Percentiles rank a stretch among this genome's conserved stretches.
These are phyloP conservation scores for Ylistrum balloti DNA, from an alignment of 1,140 invertebrate species.

Conservation along the genomic window DNA sequence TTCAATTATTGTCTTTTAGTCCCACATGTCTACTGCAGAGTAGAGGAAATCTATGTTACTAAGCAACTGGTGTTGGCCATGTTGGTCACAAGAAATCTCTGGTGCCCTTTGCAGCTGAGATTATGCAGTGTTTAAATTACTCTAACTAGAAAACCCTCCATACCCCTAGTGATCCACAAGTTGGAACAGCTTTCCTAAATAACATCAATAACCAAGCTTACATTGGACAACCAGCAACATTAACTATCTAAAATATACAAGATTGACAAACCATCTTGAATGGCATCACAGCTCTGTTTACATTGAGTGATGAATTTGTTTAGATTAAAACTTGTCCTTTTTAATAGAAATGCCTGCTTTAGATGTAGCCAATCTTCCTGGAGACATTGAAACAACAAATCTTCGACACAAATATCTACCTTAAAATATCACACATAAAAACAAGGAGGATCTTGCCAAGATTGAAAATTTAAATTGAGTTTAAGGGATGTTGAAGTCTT, in stretches of 20 bases:
- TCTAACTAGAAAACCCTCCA: not conserved
- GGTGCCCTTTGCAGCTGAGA: not conserved
- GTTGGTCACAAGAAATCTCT: conserved; percentile 17
- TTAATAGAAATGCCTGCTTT: not conserved
- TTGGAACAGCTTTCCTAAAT: not conserved
- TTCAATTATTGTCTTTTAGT: conserved; percentile 34
- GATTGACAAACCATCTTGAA: not conserved
- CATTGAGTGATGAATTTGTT: not conserved
- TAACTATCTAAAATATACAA: not conserved
- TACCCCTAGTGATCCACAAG: not conserved
- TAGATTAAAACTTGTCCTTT: conserved; percentile 14
- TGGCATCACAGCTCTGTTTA: conserved; percentile 10
- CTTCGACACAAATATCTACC: not conserved
- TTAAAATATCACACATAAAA: not conserved
- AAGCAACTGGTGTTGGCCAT: not conserved
- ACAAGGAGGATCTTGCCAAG: not conserved
- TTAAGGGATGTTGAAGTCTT: not conserved
- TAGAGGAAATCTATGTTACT: not conserved
- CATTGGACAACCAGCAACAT: not conserved
- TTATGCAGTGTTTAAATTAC: not conserved
- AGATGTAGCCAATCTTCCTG: not conserved
- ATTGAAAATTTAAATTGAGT: not conserved
- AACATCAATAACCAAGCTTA: not conserved
- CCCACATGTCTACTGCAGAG: not conserved
- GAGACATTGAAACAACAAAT: not conserved